Conservation (phyloP, 2,113 vertebrate species). For the Willisornis vidua region DNA sequence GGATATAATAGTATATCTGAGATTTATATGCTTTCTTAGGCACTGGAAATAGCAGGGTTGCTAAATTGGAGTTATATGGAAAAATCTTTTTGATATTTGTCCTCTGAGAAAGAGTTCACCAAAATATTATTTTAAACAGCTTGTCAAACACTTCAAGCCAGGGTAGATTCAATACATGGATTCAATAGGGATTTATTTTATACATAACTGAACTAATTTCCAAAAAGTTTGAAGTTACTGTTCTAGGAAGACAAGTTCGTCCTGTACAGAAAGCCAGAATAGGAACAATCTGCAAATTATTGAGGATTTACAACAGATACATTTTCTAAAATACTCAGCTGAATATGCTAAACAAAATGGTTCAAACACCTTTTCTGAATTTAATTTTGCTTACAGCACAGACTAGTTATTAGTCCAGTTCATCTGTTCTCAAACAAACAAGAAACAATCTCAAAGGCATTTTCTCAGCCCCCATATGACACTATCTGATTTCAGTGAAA, state of each 20-base stretch:
- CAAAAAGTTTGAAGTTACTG: background rate
- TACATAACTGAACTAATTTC: background rate
- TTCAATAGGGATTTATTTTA: background rate
- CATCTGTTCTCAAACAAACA: background rate
- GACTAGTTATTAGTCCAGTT: background rate
- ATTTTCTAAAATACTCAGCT: background rate
- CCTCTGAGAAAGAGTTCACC: background rate
- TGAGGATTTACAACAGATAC: background rate
- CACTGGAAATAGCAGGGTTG: background rate
- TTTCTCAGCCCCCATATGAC: background rate
- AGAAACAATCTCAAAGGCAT: background rate
- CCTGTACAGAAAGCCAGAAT: background rate
- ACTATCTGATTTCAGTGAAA: background rate
- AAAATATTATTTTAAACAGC: background rate
- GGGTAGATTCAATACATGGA: background rate
- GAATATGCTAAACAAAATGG: background rate
- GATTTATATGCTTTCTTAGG: background rate
- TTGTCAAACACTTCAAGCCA: background rate
- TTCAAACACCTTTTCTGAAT: background rate
- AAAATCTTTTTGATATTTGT: background rate
- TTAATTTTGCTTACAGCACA: background rate
- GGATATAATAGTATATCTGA: background rate
- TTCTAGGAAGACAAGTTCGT: background rate
- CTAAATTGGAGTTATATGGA: background rate
- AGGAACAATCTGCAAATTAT: background rate